Conservation (phyloP, 2,888 invertebrate species). For the Platerodrilus igneus region DNA sequence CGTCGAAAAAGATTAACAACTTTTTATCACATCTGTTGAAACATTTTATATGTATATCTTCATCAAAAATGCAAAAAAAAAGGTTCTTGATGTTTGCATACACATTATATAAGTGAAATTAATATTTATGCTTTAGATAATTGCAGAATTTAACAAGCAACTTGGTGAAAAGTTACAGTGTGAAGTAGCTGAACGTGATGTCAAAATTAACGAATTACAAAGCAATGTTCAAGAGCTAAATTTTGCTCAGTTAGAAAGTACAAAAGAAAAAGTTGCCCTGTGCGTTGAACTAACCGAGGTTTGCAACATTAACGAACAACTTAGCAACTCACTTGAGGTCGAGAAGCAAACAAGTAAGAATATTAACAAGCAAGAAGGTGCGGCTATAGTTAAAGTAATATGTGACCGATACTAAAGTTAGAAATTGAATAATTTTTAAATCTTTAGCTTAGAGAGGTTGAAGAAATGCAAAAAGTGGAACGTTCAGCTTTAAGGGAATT, state of each 20-base stretch:
- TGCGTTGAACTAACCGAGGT: slow-evolving; percentile 42
- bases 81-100: too few species aligned
- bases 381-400: slow-evolving; percentile 32
- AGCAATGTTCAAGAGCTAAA: slow-evolving; percentile 38
- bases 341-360: slow-evolving; percentile 38
- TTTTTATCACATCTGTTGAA: too few species aligned
- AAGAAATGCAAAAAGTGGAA: slow-evolving; percentile 39
- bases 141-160: slow-evolving; percentile 44
- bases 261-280: slow-evolving; percentile 41
- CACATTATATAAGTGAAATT: too few species aligned
- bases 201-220: slow-evolving; percentile 37
- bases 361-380: slow-evolving; percentile 34
- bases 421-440: not conserved
- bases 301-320: slow-evolving; percentile 38
- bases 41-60: too few species aligned
- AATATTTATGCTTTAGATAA: slow-evolving; percentile 34
- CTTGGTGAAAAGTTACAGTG: slow-evolving; percentile 40
- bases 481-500: slow-evolving; percentile 35
- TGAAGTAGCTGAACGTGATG: slow-evolving; percentile 39
- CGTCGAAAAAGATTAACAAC: too few species aligned
- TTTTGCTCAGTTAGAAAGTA: slow-evolving; percentile 37
- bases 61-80: too few species aligned
- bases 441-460: slow-evolving; percentile 37
- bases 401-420: too few species aligned
- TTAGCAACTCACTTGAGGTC: slow-evolving; percentile 35